Conservation (phyloP, 2,888 invertebrate species). For the Frankliniella intonsa region DNA sequence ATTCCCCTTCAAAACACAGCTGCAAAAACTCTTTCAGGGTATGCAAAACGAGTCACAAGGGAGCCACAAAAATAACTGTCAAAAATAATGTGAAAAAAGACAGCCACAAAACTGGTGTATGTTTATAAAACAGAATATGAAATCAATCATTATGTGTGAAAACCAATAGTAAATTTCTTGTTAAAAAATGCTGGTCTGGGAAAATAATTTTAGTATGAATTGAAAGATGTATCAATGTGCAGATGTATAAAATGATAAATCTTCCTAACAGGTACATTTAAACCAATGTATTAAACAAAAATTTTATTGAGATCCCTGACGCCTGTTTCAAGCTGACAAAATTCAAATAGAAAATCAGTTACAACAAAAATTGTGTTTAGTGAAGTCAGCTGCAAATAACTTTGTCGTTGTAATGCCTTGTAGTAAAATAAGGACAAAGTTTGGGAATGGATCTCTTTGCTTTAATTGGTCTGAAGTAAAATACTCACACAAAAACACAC, state of each 20-base stretch:
- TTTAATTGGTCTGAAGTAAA: too few species aligned
- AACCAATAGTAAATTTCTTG: neutral
- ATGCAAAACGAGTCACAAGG: constrained; percentile 1
- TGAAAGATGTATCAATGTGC: neutral
- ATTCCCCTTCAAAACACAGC: constrained; percentile 24
- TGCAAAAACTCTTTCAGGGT: constrained; percentile 19
- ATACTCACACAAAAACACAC: too few species aligned
- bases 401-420: neutral
- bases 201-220: neutral
- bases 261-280: too few species aligned
- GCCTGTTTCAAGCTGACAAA: too few species aligned
- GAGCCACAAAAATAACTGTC: constrained; percentile 12
- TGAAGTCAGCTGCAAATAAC: neutral
- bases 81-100: constrained; percentile 9
- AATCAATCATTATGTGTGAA: neutral
- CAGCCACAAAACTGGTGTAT: neutral
- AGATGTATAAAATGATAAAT: neutral
- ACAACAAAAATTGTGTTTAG: neutral
- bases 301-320: neutral
- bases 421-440: neutral
- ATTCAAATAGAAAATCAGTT: neutral
- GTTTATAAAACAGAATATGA: neutral
- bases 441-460: neutral
- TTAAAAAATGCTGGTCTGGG: neutral
- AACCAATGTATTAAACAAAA: too few species aligned